Evolutionary conservation across 2,113 vertebrate genomes (phyloP), one percentile per base, ranked within the genome.

Genomic region (Arothron firmamentum): DNA sequence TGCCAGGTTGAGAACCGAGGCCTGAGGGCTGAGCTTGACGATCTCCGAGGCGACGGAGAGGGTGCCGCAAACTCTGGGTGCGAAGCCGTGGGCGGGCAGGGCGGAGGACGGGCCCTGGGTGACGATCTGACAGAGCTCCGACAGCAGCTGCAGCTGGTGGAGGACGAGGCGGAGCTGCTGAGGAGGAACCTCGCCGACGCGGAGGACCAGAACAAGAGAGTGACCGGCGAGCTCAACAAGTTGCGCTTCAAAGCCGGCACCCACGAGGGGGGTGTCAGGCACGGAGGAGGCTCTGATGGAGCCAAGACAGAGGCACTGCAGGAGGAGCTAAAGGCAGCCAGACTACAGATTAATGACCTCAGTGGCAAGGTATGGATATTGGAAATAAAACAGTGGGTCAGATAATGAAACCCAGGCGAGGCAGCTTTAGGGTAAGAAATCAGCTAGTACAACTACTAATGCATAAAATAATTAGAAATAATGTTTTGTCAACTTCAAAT

Each of bases 321-420:
- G 80, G 97, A 99, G 71, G 97, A 99, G 87, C 90, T 99, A 18
- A 97, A 97, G 82, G 92, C 93, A 1, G 94, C 97, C 0, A 92
- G 97, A 25, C 89, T 96, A 73, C 97, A 99, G 85, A 94, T 99
- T 74, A 98, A 98, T 1, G 96, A 98, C 72, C 91, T 99, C 31
- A 98, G 95, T 34, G 96, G 96, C 52, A 99, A 98, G 90, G 88
- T 89, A 63, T 42, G 21, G 3, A 17, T 13, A 17, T 16, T 45
- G 16, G 13, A 45, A 1, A n/a, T 53, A 7, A 28, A 4, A 5
- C 5, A 7, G 25, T 28, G 3, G 25, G 25, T 28, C 25, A 28
- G 25, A 28, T 28, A 5, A 28, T 28, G 4, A 28, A 28, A 28
- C 25, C 25, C 25, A 25, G 25, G n/a, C n/a, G n/a, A n/a, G n/a